A percentile compares a stretch with the other conserved stretches of the same genome.
phyloP scores from a whole-genome alignment of 2,113 vertebrate species.

The Canis aureus region DNA sequence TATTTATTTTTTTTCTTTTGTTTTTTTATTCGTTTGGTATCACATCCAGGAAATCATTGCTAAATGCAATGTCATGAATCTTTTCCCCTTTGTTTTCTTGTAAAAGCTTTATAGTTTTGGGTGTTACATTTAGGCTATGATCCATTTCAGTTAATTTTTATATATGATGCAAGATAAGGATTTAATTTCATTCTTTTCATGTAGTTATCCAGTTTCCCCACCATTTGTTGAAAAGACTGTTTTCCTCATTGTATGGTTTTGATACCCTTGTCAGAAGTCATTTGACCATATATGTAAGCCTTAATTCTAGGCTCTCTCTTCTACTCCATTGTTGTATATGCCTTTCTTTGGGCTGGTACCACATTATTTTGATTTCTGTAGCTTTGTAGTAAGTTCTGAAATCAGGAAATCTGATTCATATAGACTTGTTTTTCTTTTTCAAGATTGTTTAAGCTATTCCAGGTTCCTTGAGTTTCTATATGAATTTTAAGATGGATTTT shows the following conservation, averaged over 20 bases:
- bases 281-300: not conserved
- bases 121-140: not conserved
- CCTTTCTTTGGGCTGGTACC: not conserved
- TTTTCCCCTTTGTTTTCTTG: not conserved
- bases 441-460: not conserved
- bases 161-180: not conserved
- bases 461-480: not conserved
- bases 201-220: not conserved
- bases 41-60: not conserved
- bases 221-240: not conserved
- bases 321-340: not conserved
- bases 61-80: not conserved
- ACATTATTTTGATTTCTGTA: not conserved
- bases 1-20: not conserved
- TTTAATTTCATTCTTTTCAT: not conserved
- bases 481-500: not conserved
- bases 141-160: not conserved
- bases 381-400: not conserved
- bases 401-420: not conserved
- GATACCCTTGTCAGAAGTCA: not conserved
- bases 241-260: not conserved
- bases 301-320: not conserved
- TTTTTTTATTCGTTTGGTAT: not conserved
- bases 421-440: not conserved
- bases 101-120: not conserved